A percentile compares a stretch with the other conserved stretches of the same genome.
Conservation (phyloP, 2,888 invertebrate species). For the Endomychus coccineus region DNA sequence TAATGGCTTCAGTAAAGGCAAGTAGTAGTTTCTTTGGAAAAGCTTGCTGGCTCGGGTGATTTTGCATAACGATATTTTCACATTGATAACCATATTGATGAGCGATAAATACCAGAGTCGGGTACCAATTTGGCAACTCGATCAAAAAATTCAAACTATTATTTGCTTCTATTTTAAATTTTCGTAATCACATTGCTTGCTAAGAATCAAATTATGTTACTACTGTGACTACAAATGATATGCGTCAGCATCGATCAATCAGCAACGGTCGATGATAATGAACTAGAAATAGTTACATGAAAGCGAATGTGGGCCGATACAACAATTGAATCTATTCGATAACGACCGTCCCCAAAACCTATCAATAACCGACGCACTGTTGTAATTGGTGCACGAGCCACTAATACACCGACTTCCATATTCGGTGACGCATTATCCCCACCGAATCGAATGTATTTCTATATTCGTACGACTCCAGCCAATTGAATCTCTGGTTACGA, state of each 20-base stretch:
- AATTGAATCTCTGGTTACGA: constrained; percentile 26
- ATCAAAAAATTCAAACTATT: constrained; percentile 11
- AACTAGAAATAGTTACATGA: constrained; percentile 33
- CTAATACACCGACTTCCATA: constrained; percentile 40
- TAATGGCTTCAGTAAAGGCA: constrained; percentile 70
- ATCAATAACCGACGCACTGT: constrained; percentile 33
- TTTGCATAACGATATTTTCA: constrained; percentile 56
- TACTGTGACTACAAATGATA: constrained; percentile 28
- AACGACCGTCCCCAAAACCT: constrained; percentile 31
- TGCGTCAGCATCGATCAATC: constrained; percentile 26
- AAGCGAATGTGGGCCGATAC: constrained; percentile 27
- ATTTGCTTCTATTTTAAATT: constrained; percentile 25
- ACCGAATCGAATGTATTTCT: constrained; percentile 40
- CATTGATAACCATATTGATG: constrained; percentile 37
- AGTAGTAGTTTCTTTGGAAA: constrained; percentile 74
- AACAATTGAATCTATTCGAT: constrained; percentile 21
- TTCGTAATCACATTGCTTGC: constrained; percentile 11
- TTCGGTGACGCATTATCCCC: constrained; percentile 40
- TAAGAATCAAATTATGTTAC: constrained; percentile 19
- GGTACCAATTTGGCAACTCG: constrained; percentile 3
- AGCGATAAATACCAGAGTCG: constrained; percentile 1
- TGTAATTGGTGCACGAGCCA: constrained; percentile 28
- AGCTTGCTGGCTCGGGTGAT: constrained; percentile 73
- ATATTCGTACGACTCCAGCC: constrained; percentile 36
- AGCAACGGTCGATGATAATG: constrained; percentile 25